Base-by-base conservation (phyloP, 2,888 invertebrate species). In the Drosophila maculinotata region DNA sequence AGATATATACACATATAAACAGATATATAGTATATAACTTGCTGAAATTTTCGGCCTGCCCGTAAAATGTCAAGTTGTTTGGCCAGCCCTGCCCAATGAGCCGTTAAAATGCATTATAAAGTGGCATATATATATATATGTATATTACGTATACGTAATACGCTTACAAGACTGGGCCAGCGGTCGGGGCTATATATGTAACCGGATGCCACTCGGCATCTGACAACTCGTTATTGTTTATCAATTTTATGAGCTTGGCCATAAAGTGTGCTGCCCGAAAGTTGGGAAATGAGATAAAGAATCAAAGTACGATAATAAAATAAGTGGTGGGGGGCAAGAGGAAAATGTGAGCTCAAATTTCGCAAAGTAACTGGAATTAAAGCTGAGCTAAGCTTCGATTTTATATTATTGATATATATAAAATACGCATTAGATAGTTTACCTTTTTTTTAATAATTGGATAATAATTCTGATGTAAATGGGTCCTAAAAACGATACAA, bases 51-150 rank as follows among this genome's bases (percentile, higher is more conserved):
- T 36, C 15, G 38, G 35, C 15, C 14, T n/a, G 65, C 36, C 15
- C 58, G 49, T 74, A 65, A 74, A 74, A 69, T 20, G 69, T 42
- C n/a, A 52, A 73, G 54, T 39, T 69, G 58, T 49, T 49, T 30
- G 39, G 25, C 48, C 38, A 31, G 59, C 56, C 47, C 23, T 26
- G 59, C 26, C 63, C 76, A 66, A 66, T 59, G 69, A 52, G 56
- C 63, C 73, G 66, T 81, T 81, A 79, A 81, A 78, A 62, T 79
- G 76, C 78, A 62, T 81, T 78, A 65, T 69, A 75, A 47, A 48
- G 31, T 10, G 58, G 33, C 49, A 56, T 4, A 45, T 20, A 1
- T 9, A 53, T 26, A 12, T 7, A 20, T 9, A 17, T 20, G 10
- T 17, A 45, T 8, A 35, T 20, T 36, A 51, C 41, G 64, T 64